A percentile compares a stretch with the other conserved stretches of the same genome.
Conservation (phyloP, 2,888 invertebrate species). For the Linnaemya tessellans region DNA sequence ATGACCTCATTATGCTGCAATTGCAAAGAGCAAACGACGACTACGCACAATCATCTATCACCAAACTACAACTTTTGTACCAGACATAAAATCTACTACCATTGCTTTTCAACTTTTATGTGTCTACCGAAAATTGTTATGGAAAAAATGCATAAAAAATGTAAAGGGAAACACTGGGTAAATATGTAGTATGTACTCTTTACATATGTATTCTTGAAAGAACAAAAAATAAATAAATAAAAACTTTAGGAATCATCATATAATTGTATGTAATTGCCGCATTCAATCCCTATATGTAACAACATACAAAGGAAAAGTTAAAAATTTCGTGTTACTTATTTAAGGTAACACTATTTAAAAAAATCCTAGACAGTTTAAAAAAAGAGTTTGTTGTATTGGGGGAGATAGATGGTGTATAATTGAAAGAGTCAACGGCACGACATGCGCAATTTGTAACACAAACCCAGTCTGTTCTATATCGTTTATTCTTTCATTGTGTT, state of each 20-base stretch:
- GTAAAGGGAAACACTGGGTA: conserved; percentile 28
- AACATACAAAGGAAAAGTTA: conserved; percentile 53
- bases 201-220: not conserved
- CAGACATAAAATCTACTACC: conserved; percentile 67
- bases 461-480: conserved; percentile 81
- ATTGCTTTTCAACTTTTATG: conserved; percentile 48
- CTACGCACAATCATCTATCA: conserved; percentile 70
- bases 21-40: conserved; percentile 70
- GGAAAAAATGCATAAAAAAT: conserved; percentile 33
- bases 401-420: conserved; percentile 50
- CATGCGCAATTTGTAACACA: conserved; percentile 84
- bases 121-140: conserved; percentile 65
- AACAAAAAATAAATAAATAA: not conserved
- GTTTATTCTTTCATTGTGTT: conserved; percentile 71
- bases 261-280: conserved; percentile 47
- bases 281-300: conserved; percentile 57
- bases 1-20: conserved; percentile 80
- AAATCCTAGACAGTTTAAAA: conserved; percentile 72
- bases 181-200: conserved; percentile 20
- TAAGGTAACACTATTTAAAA: conserved; percentile 69
- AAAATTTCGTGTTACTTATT: conserved; percentile 66
- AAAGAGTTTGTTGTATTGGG: conserved; percentile 47
- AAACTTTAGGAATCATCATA: conserved; percentile 27
- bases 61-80: conserved; percentile 60
- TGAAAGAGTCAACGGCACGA: conserved; percentile 77